Conservation (phyloP, 2,113 vertebrate genomes). For the Peromyscus maniculatus region DNA sequence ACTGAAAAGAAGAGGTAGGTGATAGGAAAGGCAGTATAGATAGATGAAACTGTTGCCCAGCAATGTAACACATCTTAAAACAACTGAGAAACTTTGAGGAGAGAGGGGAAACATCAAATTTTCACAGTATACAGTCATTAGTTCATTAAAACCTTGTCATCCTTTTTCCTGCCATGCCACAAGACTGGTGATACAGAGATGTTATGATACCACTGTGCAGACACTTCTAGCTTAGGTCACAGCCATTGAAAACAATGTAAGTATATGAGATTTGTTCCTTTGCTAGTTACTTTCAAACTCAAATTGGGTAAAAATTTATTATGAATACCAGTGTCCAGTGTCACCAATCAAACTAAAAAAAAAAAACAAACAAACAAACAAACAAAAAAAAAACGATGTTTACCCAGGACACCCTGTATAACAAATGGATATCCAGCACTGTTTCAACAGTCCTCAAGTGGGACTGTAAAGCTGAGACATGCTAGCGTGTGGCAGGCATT, state of each 20-base stretch:
- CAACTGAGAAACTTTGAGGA: background rate
- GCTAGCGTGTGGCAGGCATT: background rate
- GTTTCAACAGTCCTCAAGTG: background rate
- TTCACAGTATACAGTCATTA: slow-evolving; percentile 57
- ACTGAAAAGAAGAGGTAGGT: background rate
- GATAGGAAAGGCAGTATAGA: background rate
- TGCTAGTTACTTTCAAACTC: slow-evolving; percentile 28
- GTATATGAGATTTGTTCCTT: background rate
- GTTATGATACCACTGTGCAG: background rate
- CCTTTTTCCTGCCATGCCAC: background rate
- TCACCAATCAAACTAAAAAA: background rate
- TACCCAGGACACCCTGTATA: background rate
- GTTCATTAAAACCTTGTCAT: slow-evolving; percentile 55
- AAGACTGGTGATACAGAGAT: background rate
- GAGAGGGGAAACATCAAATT: background rate
- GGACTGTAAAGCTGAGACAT: background rate
- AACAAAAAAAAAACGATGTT: background rate
- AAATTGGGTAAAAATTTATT: background rate
- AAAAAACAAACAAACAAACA: background rate
- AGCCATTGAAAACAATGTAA: background rate
- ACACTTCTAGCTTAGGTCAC: background rate
- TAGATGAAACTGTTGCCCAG: background rate
- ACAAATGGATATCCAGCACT: background rate
- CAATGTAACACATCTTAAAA: background rate
- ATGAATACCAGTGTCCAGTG: background rate